Evolutionary conservation across 2,797 vertebrate species (phyloP), one percentile per base, ranked within the genome.

Genomic region (Leptatherina wallacei): DNA sequence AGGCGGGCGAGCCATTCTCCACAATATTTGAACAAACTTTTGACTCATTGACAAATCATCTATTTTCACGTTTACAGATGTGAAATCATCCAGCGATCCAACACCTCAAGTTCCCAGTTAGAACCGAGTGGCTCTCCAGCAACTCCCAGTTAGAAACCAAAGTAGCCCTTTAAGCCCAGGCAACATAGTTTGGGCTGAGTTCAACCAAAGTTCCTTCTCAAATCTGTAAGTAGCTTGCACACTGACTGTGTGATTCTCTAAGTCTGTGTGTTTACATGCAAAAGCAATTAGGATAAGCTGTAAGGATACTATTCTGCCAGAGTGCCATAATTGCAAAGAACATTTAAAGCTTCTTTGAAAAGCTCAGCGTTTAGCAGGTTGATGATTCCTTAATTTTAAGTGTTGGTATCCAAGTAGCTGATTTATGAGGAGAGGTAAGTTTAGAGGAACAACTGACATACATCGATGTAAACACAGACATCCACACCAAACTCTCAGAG

Each of bases 261-360:
- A 44, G 42, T 58, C 22, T 66, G 27, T 74, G 24, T 72, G 66
- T 79, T 75, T 83, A 63, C 65, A 59, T 47, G 65, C 69, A 68
- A 69, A 51, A 77, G 74, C 70, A 52, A 27, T 30, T n/a, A 44
- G 54, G 61, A 73, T 77, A 56, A 78, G 61, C 68, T 38, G 9
- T 12, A 59, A 76, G 56, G 22, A 70, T 77, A 73, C 78, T 80
- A 76, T 81, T 86, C 71, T 64, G 75, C 67, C 80, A 70, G 54
- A 58, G 66, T 38, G 66, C 55, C 30, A 40, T 85, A 73, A 87
- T 78, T 82, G 75, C 54, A 2, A 81, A 56, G 62, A 84, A 78
- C 16, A 30, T 63, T 78, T 58, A 75, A 86, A 88, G 80, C 78
- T 68, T 83, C 77, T 89, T 85, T 86, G 22, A 49, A 75, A 80